A percentile compares a stretch with the other conserved stretches of the same genome.
Conservation (phyloP, 2,113 vertebrate species). For the Falco punctatus region DNA sequence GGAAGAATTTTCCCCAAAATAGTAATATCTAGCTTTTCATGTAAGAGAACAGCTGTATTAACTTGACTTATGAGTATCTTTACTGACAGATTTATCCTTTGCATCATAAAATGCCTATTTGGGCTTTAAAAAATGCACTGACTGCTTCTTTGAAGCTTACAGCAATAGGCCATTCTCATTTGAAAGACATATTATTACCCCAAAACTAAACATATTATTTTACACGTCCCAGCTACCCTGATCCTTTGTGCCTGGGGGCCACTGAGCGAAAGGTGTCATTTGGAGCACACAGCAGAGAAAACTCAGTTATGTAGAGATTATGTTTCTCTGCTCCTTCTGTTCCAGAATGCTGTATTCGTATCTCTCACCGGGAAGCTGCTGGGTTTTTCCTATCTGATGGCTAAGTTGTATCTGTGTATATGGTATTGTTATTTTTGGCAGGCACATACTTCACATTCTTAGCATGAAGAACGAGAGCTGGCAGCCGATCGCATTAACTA, state of each 20-base stretch:
- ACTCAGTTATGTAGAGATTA: slow-evolving; percentile 12
- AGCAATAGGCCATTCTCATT: slow-evolving; percentile 32
- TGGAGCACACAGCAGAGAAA: slow-evolving; percentile 28
- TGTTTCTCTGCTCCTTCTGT: slow-evolving; percentile 20
- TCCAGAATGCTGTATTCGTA: background rate
- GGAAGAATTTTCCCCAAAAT: background rate
- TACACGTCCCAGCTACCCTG: background rate
- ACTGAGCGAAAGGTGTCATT: slow-evolving; percentile 39
- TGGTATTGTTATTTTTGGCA: background rate
- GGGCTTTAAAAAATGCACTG: slow-evolving; percentile 44
- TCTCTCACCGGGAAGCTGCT: background rate
- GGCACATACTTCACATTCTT: background rate
- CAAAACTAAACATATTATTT: slow-evolving; percentile 43
- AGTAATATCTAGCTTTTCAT: background rate
- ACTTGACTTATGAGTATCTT: slow-evolving; percentile 28
- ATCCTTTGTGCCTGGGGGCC: slow-evolving; percentile 16
- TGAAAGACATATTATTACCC: slow-evolving; percentile 35
- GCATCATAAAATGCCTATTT: slow-evolving; percentile 49
- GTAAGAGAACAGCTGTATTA: slow-evolving; percentile 43
- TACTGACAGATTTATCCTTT: slow-evolving; percentile 60
- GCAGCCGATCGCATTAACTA: background rate
- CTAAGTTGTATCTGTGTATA: background rate
- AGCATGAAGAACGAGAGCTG: background rate
- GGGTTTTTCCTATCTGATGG: background rate
- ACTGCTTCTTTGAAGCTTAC: slow-evolving; percentile 17